Conservation (phyloP, 2,888 invertebrate species). For the Drosophila subsilvestris region DNA sequence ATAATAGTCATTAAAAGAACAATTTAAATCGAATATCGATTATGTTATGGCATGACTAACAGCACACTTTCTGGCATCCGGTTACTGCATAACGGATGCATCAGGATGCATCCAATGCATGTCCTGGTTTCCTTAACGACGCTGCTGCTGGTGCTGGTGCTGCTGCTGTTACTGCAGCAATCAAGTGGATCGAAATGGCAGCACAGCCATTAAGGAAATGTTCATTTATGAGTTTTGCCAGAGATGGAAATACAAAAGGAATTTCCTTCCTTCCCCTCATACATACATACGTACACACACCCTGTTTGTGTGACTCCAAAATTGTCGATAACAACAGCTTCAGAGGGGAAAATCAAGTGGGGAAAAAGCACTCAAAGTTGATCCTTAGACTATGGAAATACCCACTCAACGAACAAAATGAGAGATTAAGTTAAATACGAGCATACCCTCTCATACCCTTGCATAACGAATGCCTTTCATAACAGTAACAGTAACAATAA, state of each 20-base stretch:
- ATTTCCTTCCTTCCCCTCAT: slow-evolving; percentile 5
- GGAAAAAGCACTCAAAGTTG: background rate
- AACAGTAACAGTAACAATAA: slow-evolving; percentile 31
- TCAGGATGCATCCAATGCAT: slow-evolving; percentile 12
- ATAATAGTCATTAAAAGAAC: slow-evolving; percentile 43
- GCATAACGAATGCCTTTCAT: background rate
- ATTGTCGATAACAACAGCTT: slow-evolving; percentile 25
- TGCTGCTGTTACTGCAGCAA: background rate
- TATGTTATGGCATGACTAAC: slow-evolving; percentile 40
- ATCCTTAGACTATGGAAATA: background rate
- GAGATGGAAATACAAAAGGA: slow-evolving; percentile 30
- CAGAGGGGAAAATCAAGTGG: slow-evolving; percentile 13
- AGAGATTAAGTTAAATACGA: too few species aligned
- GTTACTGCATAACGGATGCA: slow-evolving; percentile 12
- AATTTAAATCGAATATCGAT: slow-evolving; percentile 52
- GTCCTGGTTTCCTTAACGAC: slow-evolving; percentile 23
- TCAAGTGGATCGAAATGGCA: slow-evolving; percentile 33
- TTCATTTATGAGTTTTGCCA: slow-evolving; percentile 68
- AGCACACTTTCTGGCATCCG: slow-evolving; percentile 38
- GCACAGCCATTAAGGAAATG: slow-evolving; percentile 62
- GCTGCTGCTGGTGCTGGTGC: background rate
- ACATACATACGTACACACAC: background rate
- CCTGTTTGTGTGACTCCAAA: slow-evolving; percentile 22
- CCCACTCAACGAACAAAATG: background rate
- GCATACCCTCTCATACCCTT: background rate